Evolutionary conservation across 2,113 vertebrate species (phyloP).

Genomic region (Phalacrocorax carbo): DNA sequence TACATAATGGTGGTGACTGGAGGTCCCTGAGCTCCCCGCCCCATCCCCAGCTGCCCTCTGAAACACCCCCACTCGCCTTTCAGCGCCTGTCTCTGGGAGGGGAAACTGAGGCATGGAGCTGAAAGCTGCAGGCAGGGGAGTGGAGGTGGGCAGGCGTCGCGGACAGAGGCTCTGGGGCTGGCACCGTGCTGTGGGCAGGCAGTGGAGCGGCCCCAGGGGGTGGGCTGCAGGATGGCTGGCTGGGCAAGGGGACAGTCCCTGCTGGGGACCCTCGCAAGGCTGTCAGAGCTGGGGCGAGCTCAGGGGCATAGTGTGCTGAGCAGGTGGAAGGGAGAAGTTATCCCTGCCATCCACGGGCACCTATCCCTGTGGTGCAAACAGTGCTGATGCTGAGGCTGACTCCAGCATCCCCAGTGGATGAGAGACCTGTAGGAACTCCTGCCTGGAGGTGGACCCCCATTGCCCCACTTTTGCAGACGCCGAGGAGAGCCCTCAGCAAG

Average conservation of each 20-base stretch:
- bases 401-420: background rate
- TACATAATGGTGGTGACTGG: background rate
- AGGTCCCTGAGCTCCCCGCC: background rate
- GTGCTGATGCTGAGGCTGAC: background rate
- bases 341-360: background rate
- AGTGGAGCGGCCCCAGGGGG: accelerated
- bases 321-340: background rate
- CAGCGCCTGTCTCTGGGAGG: accelerated
- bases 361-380: background rate
- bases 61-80: background rate
- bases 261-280: background rate
- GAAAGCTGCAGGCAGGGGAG: background rate
- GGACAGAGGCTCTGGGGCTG: background rate
- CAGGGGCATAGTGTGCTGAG: background rate
- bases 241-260: accelerated
- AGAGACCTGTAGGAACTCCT: background rate
- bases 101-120: background rate
- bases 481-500: background rate
- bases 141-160: background rate
- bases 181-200: accelerated
- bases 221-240: background rate
- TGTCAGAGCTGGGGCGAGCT: background rate
- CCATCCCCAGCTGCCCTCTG: background rate
- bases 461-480: constrained; percentile 35
- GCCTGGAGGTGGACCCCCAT: background rate